These are phyloP conservation scores for Sebastes flavidus DNA, from an alignment of 2,797 vertebrate species.

Conservation along the genomic window DNA sequence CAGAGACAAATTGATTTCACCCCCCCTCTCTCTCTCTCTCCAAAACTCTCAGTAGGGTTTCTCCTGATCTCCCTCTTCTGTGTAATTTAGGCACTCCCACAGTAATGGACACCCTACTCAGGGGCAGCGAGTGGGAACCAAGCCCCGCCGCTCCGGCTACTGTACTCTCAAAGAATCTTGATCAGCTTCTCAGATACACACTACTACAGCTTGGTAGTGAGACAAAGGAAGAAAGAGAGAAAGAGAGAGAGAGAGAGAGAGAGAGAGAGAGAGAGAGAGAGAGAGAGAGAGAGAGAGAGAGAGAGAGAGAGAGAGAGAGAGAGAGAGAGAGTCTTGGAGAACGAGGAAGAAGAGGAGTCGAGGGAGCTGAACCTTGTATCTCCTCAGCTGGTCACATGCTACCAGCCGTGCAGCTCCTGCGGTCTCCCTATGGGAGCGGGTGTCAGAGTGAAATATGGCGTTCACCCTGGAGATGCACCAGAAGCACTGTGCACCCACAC, in stretches of 20 bases:
- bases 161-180: slow-evolving; percentile 42
- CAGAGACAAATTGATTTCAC: slow-evolving; percentile 46
- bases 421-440: slow-evolving; percentile 16
- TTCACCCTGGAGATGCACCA: slow-evolving; percentile 2
- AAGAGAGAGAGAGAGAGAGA: not conserved
- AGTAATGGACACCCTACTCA: slow-evolving; percentile 70
- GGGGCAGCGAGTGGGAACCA: slow-evolving; percentile 47
- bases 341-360: not conserved
- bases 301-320: not conserved
- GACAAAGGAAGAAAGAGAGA: not conserved
- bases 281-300: not conserved
- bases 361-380: slow-evolving; percentile 3
- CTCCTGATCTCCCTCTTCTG: slow-evolving; percentile 48
- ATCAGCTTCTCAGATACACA: slow-evolving; percentile 36
- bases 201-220: not conserved
- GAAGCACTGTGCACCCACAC: not conserved
- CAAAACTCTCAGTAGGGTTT: slow-evolving; percentile 44
- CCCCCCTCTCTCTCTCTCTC: not conserved
- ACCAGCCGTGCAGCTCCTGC: slow-evolving; percentile 2
- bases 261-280: not conserved
- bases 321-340: not conserved
- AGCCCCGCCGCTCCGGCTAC: slow-evolving; percentile 30
- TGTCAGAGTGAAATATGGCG: slow-evolving; percentile 46
- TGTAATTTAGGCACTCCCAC: slow-evolving; percentile 65
- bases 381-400: slow-evolving; percentile 23